phyloP scores from a whole-genome alignment of 2,888 invertebrate species.

The Uropetala carovei region DNA sequence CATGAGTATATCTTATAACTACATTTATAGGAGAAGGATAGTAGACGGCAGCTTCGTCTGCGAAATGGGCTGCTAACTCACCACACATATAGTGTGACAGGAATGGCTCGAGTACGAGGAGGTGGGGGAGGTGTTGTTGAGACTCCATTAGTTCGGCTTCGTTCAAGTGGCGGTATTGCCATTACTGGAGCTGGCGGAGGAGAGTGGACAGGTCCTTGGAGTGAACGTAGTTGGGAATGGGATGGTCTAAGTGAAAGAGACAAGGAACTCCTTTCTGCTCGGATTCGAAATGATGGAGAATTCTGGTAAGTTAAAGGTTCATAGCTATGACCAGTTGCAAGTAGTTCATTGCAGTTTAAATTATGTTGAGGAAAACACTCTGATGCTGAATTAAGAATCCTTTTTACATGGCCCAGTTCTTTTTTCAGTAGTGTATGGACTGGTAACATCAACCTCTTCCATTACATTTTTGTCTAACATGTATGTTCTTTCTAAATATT shows the following conservation, averaged over 20 bases:
- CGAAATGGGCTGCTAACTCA: slow-evolving; percentile 82
- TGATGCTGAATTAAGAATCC: too few relatives aligned
- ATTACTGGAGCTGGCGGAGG: slow-evolving; percentile 73
- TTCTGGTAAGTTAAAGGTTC: slow-evolving; percentile 78
- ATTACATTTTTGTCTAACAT: too few relatives aligned
- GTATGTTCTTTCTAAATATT: too few relatives aligned
- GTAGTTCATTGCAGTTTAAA: too few relatives aligned
- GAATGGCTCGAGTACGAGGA: slow-evolving; percentile 82
- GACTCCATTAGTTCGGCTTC: slow-evolving; percentile 80
- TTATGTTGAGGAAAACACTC: too few relatives aligned
- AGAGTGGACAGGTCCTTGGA: slow-evolving; percentile 86
- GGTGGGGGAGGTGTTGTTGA: slow-evolving; percentile 74
- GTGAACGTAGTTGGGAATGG: slow-evolving; percentile 84
- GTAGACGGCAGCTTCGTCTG: slow-evolving; percentile 78
- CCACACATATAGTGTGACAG: slow-evolving; percentile 84
- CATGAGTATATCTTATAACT: neutral
- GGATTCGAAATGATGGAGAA: slow-evolving; percentile 82
- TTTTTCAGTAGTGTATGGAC: too few relatives aligned
- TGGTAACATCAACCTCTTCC: too few relatives aligned
- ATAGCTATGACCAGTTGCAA: neutral
- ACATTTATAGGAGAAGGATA: slow-evolving; percentile 76
- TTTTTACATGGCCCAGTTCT: too few relatives aligned
- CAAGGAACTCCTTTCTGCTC: slow-evolving; percentile 80
- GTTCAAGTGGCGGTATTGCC: slow-evolving; percentile 80
- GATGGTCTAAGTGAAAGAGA: slow-evolving; percentile 81